Percentiles rank a stretch among this genome's conserved stretches.
Evolutionary conservation across 35 echinoderm and acorn worm genomes (phyloP).

Genomic region (Acanthaster planci): DNA sequence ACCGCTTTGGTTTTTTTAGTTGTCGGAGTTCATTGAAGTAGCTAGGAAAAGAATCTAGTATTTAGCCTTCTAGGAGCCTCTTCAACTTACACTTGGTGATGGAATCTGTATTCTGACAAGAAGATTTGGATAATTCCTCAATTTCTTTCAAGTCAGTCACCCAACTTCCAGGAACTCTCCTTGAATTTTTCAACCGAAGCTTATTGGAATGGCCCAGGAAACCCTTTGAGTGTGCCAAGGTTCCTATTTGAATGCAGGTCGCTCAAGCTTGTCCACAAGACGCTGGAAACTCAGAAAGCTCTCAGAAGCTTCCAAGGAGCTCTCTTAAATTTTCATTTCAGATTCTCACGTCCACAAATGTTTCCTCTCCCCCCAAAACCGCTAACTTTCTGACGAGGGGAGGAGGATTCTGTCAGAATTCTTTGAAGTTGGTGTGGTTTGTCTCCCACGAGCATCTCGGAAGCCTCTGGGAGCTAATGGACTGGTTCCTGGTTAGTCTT

Average conservation of each 20-base stretch:
- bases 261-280: background rate
- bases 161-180: too few relatives aligned
- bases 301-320: conserved; percentile 12
- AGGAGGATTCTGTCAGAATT: background rate
- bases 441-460: background rate
- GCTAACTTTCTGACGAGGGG: background rate
- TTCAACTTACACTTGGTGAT: too few relatives aligned
- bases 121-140: too few relatives aligned
- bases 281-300: background rate
- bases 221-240: conserved; percentile 4
- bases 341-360: background rate
- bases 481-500: background rate
- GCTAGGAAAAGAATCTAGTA: too few relatives aligned
- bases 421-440: too few relatives aligned
- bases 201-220: background rate
- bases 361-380: background rate
- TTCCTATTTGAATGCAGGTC: background rate
- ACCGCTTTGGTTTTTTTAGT: too few relatives aligned
- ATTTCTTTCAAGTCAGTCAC: too few relatives aligned
- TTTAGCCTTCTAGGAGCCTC: too few relatives aligned
- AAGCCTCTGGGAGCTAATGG: conserved; percentile 8
- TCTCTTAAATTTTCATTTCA: background rate
- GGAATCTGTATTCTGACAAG: too few relatives aligned
- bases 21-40: too few relatives aligned
- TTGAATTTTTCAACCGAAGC: too few relatives aligned